A percentile compares a stretch with the other conserved stretches of the same genome.
These are phyloP conservation scores for Ephestia elutella DNA, from an alignment of 1,140 invertebrate species.

Conservation along the genomic window DNA sequence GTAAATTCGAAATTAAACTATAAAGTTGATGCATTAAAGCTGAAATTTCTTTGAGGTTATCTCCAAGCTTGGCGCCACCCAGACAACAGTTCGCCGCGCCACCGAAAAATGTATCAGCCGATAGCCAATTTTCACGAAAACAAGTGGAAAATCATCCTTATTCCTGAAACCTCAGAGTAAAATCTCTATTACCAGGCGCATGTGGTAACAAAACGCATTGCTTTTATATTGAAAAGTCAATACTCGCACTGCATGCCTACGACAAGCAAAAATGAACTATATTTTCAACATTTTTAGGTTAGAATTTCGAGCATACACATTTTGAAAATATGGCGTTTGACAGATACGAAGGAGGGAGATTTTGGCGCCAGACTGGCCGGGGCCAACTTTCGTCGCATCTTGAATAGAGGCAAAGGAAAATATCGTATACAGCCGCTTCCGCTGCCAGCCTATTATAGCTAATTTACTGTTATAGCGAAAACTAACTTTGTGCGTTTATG, in stretches of 20 bases:
- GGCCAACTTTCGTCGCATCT: conserved; percentile 46
- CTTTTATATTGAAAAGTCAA: conserved; percentile 41
- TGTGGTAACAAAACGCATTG: conserved; percentile 22
- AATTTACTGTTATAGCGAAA: conserved; percentile 53
- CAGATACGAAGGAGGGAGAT: conserved; percentile 23
- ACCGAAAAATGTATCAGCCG: conserved; percentile 45
- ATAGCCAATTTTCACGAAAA: conserved; percentile 22
- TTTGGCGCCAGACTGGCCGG: conserved; percentile 54
- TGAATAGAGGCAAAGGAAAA: conserved; percentile 36
- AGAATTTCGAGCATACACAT: background rate
- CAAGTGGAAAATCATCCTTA: conserved; percentile 13
- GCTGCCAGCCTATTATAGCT: conserved; percentile 50
- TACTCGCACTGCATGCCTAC: conserved; percentile 28
- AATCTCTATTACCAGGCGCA: background rate
- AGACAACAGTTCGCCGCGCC: conserved; percentile 45
- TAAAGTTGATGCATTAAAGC: background rate
- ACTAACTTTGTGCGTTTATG: conserved; percentile 27
- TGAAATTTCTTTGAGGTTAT: background rate
- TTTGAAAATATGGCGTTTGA: conserved; percentile 24
- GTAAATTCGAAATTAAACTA: background rate
- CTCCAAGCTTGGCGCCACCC: conserved; percentile 50
- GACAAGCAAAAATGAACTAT: conserved; percentile 20
- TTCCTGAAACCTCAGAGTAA: conserved; percentile 8
- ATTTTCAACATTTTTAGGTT: background rate
- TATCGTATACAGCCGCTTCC: conserved; percentile 42